phyloP scores from a whole-genome alignment of 1,140 invertebrate species.

The Antheraea pernyi region DNA sequence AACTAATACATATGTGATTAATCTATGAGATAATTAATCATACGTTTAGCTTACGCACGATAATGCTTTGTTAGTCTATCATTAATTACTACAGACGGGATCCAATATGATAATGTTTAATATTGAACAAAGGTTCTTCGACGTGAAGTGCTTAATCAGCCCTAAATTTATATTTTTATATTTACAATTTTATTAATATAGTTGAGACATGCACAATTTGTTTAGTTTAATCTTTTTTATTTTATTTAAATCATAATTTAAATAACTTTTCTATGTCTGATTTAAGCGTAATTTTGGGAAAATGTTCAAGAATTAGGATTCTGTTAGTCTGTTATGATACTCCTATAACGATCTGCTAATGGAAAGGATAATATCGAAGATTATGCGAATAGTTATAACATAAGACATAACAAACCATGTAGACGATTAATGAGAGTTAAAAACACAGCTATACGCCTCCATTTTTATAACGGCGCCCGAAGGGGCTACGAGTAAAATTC shows the following conservation, averaged over 20 bases:
- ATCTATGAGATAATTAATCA: background rate
- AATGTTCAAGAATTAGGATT: too few relatives aligned
- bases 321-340: too few relatives aligned
- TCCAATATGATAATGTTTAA: constrained; percentile 4
- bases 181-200: too few relatives aligned
- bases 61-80: background rate
- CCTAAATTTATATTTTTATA: background rate
- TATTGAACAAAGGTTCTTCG: background rate
- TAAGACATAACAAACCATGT: background rate
- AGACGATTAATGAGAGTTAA: background rate
- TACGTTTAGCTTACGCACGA: background rate
- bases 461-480: background rate
- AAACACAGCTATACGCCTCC: background rate
- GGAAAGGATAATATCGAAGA: too few relatives aligned
- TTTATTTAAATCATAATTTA: too few relatives aligned
- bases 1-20: background rate
- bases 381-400: background rate
- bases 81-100: background rate
- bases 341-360: too few relatives aligned
- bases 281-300: too few relatives aligned
- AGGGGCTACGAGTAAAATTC: background rate
- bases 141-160: background rate
- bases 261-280: too few relatives aligned
- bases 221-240: too few relatives aligned
- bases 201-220: too few relatives aligned